A percentile compares a stretch with the other conserved stretches of the same genome.
Evolutionary conservation across 2,797 vertebrate species (phyloP).

Genomic region (Bradypus variegatus): DNA sequence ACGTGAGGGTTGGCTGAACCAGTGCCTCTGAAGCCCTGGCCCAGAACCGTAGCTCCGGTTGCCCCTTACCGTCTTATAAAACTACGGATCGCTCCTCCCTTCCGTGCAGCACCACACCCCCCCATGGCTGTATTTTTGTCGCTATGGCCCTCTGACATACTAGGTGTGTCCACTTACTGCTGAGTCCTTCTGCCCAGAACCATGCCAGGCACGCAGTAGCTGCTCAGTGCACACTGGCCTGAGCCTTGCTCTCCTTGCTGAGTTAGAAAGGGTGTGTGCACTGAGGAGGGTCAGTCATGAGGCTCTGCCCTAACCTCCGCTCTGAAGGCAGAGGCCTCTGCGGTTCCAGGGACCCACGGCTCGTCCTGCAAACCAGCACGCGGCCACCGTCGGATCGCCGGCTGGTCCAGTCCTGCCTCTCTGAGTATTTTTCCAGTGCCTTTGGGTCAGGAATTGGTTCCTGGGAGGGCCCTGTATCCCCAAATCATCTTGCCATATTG

Average conservation of each 20-base stretch:
- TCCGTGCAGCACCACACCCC: neutral
- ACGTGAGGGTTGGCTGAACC: neutral
- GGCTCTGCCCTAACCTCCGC: neutral
- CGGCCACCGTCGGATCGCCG: neutral
- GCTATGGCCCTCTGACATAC: too few relatives aligned
- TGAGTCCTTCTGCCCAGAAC: neutral
- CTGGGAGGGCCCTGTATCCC: neutral
- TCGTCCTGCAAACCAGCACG: accelerated
- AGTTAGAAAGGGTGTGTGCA: neutral
- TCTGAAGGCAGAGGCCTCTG: neutral
- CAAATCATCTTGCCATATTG: neutral
- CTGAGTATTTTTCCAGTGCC: neutral
- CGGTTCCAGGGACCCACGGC: neutral
- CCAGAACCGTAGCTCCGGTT: neutral
- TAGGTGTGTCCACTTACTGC: neutral
- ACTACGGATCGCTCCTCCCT: accelerated
- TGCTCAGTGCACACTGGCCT: neutral
- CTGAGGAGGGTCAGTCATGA: neutral
- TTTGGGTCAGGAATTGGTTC: neutral
- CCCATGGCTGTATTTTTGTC: neutral
- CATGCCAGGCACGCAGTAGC: neutral
- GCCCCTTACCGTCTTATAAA: too few relatives aligned
- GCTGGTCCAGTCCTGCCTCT: neutral
- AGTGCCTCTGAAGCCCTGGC: neutral
- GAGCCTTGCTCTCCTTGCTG: neutral